Conservation (phyloP, 2,797 vertebrate species). For the Chaetophractus vellerosus region DNA sequence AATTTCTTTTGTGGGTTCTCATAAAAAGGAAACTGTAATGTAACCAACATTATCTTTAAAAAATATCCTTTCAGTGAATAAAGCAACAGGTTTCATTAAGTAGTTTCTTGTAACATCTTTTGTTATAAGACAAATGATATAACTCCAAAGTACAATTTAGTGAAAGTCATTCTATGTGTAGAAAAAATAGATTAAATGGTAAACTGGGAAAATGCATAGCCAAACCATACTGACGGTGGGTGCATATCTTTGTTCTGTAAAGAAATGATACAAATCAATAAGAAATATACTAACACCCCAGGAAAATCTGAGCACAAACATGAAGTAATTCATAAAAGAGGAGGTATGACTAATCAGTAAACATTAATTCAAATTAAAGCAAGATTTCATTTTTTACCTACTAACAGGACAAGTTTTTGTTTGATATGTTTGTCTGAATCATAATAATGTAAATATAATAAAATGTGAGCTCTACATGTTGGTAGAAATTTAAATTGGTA, state of each 20-base stretch:
- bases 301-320: background rate
- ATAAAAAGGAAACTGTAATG: too few species aligned
- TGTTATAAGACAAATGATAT: background rate
- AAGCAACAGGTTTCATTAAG: background rate
- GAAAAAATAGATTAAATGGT: background rate
- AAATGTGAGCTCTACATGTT: too few species aligned
- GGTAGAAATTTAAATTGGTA: too few species aligned
- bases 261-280: background rate
- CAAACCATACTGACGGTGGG: background rate
- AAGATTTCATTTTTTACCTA: constrained; percentile 9
- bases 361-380: background rate
- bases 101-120: constrained; percentile 1
- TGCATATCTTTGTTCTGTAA: background rate
- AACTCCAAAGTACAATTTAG: background rate
- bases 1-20: too few species aligned
- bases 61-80: too few species aligned
- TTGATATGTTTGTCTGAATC: too few species aligned
- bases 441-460: too few species aligned
- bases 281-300: background rate
- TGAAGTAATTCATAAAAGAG: background rate
- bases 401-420: background rate
- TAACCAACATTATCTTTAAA: too few species aligned
- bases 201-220: background rate
- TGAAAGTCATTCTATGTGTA: background rate
- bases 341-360: background rate